Percentiles rank a stretch among this genome's conserved stretches.
These are phyloP conservation scores for Apodemus sylvaticus DNA, from an alignment of 2,113 vertebrate species.

Conservation along the genomic window DNA sequence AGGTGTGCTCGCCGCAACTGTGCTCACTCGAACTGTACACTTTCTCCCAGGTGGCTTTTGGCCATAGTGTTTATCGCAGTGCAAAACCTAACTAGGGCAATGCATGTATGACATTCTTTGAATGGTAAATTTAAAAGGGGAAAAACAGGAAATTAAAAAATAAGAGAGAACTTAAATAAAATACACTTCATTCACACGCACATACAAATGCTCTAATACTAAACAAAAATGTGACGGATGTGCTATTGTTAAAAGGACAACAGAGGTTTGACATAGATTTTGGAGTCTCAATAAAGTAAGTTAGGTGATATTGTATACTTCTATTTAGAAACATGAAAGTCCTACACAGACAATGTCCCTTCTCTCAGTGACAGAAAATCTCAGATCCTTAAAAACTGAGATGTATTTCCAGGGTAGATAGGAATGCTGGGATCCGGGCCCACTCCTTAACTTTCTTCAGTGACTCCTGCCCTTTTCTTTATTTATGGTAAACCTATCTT, in stretches of 20 bases:
- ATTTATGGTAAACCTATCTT: neutral
- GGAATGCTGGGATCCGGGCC: neutral
- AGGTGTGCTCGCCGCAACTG: no score
- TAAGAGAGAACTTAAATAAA: neutral
- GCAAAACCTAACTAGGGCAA: neutral
- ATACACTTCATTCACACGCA: neutral
- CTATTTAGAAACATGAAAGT: slow-evolving; percentile 8
- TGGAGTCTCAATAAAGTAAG: neutral
- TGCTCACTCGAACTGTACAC: no score
- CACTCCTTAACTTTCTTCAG: neutral
- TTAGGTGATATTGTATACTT: neutral
- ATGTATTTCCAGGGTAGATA: neutral
- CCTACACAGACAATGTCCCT: neutral
- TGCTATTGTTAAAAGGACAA: neutral
- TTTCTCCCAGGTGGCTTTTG: neutral
- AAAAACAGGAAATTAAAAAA: neutral
- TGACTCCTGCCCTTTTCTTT: neutral
- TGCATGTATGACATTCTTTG: neutral
- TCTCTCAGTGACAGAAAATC: slow-evolving; percentile 26
- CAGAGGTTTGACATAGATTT: neutral
- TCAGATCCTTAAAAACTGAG: slow-evolving; percentile 38
- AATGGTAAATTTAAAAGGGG: neutral
- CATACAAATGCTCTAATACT: neutral
- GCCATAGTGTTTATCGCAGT: neutral
- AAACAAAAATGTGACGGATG: neutral